A percentile compares a stretch with the other conserved stretches of the same genome.
Evolutionary conservation across 2,113 vertebrate genomes (phyloP).

Genomic region (Steatornis caripensis): DNA sequence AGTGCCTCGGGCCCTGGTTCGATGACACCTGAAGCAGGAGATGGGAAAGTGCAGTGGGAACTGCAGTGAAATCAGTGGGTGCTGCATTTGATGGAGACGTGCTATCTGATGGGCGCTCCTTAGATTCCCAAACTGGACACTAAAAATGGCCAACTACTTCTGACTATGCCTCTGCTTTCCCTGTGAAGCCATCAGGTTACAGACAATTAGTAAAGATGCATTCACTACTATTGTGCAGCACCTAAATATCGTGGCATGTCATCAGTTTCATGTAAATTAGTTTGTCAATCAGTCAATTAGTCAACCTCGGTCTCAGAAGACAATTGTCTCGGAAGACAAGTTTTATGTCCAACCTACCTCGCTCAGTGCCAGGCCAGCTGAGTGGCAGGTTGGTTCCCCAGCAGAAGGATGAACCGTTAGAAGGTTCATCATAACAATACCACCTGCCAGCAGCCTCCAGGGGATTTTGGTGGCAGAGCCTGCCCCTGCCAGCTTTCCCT

Average conservation of each 20-base stretch:
- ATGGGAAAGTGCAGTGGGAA: background rate
- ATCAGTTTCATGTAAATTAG: background rate
- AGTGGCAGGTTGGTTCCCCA: background rate
- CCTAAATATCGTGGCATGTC: background rate
- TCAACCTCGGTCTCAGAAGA: background rate
- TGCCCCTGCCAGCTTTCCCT: background rate
- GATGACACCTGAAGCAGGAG: background rate
- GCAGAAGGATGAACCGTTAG: background rate
- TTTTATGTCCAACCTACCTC: background rate
- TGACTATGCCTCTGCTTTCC: background rate
- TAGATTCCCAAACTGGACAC: background rate
- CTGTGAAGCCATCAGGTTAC: background rate
- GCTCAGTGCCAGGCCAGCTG: background rate
- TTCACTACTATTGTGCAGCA: background rate
- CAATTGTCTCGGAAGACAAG: no score
- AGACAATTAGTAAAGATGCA: background rate
- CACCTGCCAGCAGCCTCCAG: background rate
- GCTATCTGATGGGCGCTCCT: background rate
- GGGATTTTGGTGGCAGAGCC: background rate
- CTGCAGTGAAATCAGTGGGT: background rate
- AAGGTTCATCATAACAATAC: background rate
- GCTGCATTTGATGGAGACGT: accelerated
- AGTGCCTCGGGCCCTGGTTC: background rate
- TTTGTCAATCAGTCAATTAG: background rate
- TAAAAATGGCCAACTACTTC: background rate